Percentiles rank a stretch among this genome's conserved stretches.
Evolutionary conservation across 2,888 invertebrate species (phyloP).

Genomic region (Trisateles emortualis): DNA sequence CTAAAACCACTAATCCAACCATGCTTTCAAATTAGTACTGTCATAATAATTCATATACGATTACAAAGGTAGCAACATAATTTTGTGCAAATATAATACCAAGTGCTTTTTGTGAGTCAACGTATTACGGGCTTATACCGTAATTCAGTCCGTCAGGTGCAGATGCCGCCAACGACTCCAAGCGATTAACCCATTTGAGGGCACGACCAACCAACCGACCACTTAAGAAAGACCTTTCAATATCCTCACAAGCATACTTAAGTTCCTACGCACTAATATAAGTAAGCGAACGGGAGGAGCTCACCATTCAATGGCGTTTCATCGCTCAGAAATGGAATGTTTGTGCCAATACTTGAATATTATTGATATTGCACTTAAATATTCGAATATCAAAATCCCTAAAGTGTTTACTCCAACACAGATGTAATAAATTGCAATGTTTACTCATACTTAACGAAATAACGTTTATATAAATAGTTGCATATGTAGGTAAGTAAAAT

Average conservation of each 20-base stretch:
- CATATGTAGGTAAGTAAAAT: too few species aligned
- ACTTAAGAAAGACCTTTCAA: slow-evolving; percentile 54
- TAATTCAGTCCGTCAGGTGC: slow-evolving; percentile 83
- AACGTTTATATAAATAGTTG: slow-evolving; percentile 11
- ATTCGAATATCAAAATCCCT: slow-evolving; percentile 59
- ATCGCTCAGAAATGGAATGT: slow-evolving; percentile 69
- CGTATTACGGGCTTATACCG: slow-evolving; percentile 69
- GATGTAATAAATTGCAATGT: slow-evolving; percentile 45
- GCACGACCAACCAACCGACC: slow-evolving; percentile 55
- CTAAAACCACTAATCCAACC: not conserved
- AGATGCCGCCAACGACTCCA: slow-evolving; percentile 77
- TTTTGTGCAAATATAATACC: slow-evolving; percentile 42
- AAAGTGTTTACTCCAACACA: slow-evolving; percentile 51
- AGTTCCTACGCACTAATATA: slow-evolving; percentile 32
- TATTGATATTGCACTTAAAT: slow-evolving; percentile 75
- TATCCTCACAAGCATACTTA: slow-evolving; percentile 43
- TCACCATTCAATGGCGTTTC: slow-evolving; percentile 51
- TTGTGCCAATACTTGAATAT: slow-evolving; percentile 75
- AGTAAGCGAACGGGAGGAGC: slow-evolving; percentile 41
- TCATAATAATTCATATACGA: slow-evolving; percentile 32
- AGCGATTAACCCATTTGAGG: slow-evolving; percentile 84
- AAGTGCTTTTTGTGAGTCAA: slow-evolving; percentile 59
- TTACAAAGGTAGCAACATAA: slow-evolving; percentile 41
- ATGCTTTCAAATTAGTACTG: slow-evolving; percentile 19
- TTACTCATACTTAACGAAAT: slow-evolving; percentile 23